phyloP scores from a whole-genome alignment of 2,888 invertebrate genomes.

The Scaptomyza reducta region DNA sequence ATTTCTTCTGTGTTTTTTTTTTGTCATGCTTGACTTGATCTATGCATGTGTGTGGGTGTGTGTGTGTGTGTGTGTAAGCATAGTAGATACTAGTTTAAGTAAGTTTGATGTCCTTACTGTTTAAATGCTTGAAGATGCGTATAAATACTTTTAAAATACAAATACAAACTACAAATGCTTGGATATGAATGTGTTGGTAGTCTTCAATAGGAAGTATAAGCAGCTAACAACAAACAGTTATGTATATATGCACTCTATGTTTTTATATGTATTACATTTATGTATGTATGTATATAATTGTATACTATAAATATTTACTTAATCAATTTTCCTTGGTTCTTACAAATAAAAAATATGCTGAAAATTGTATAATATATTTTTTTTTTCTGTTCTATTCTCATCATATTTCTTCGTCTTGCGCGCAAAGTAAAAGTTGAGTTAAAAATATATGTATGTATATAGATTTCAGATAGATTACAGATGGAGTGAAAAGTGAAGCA shows the following conservation, averaged over 20 bases:
- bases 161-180: conserved; percentile 73
- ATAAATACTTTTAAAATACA: conserved; percentile 59
- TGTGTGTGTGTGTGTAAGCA: conserved; percentile 31
- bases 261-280: conserved; percentile 50
- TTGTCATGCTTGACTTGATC: no score
- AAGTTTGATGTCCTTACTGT: conserved; percentile 26
- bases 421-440: conserved; percentile 37
- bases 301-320: conserved; percentile 32
- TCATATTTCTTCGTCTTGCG: conserved; percentile 55
- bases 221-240: conserved; percentile 79
- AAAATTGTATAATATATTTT: conserved; percentile 25
- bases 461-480: conserved; percentile 5
- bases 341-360: conserved; percentile 55
- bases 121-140: conserved; percentile 45
- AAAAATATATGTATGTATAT: conserved; percentile 12
- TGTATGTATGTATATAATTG: conserved; percentile 26
- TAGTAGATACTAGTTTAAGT: conserved; percentile 19
- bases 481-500: conserved; percentile 18
- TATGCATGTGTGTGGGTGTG: conserved; percentile 26
- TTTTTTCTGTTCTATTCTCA: conserved; percentile 19
- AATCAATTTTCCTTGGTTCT: conserved; percentile 26
- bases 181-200: conserved; percentile 70
- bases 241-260: conserved; percentile 56
- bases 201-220: conserved; percentile 79
- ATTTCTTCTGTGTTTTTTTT: conserved; percentile 21